Evolutionary conservation across 2,888 invertebrate species (phyloP).

Genomic region (Drosophila borborema): DNA sequence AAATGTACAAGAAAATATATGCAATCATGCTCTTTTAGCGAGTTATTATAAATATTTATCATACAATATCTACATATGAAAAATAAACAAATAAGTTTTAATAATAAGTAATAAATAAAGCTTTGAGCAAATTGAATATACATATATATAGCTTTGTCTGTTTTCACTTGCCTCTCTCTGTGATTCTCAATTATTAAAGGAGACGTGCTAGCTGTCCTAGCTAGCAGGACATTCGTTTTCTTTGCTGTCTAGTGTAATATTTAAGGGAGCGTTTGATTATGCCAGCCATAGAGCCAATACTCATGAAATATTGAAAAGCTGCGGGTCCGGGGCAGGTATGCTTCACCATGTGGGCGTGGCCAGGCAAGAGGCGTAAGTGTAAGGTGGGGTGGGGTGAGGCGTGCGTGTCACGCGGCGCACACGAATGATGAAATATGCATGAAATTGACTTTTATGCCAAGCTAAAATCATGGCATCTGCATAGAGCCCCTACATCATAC

Average conservation of each 20-base stretch:
- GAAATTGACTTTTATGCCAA: conserved; percentile 77
- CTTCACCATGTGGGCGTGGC: conserved; percentile 34
- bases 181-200: conserved; percentile 1
- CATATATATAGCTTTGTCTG: neutral
- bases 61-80: too few species aligned
- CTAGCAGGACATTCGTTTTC: neutral
- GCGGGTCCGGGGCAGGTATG: conserved; percentile 49
- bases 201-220: neutral
- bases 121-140: too few species aligned
- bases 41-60: too few species aligned
- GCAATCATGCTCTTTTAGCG: neutral
- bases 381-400: neutral
- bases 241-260: conserved; percentile 57
- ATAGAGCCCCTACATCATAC: conserved; percentile 26
- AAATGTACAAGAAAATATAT: neutral
- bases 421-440: conserved; percentile 77
- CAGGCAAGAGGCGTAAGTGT: conserved; percentile 32
- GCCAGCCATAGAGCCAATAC: conserved; percentile 66
- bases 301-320: conserved; percentile 77
- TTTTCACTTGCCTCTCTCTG: neutral
- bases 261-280: conserved; percentile 67
- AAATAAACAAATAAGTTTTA: too few species aligned
- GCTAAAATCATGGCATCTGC: conserved; percentile 75
- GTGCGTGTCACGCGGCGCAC: conserved; percentile 52
- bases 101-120: too few species aligned